Evolutionary conservation across 2,797 vertebrate species (phyloP).

Genomic region (Chelidonichthys spinosus): DNA sequence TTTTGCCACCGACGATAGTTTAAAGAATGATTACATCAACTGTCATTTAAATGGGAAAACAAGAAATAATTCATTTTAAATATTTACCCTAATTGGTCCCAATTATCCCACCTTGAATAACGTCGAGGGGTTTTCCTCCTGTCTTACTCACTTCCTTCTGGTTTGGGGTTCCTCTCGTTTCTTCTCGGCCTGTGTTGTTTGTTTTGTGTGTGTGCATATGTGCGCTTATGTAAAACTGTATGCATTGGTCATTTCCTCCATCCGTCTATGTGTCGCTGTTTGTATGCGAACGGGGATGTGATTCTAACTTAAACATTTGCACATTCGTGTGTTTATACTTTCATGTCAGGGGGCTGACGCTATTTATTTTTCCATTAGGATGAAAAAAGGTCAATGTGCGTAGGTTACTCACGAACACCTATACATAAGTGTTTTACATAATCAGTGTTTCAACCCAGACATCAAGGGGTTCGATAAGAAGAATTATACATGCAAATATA

Average conservation of each 20-base stretch:
- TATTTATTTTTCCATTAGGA: constrained; percentile 12
- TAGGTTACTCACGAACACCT: neutral
- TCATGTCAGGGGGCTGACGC: neutral
- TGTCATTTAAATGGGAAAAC: constrained; percentile 41
- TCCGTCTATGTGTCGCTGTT: constrained; percentile 1
- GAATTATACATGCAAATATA: neutral
- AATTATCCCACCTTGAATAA: constrained; percentile 50
- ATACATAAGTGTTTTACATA: neutral
- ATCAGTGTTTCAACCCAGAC: neutral
- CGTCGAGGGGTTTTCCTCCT: constrained; percentile 20
- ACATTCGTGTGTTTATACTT: constrained; percentile 19
- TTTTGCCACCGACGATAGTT: constrained; percentile 21
- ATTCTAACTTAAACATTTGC: constrained; percentile 15
- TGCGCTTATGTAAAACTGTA: constrained; percentile 18
- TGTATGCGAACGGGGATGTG: constrained; percentile 15
- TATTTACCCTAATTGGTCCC: constrained; percentile 39
- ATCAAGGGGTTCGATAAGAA: neutral
- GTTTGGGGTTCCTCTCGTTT: constrained; percentile 15
- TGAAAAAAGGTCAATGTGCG: neutral
- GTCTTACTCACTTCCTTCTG: neutral
- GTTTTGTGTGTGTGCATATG: constrained; percentile 9
- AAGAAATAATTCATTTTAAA: constrained; percentile 59
- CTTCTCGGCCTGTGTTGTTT: constrained; percentile 4
- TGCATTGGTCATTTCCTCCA: neutral
- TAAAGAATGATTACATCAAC: constrained; percentile 21